These are phyloP conservation scores for Acronicta leporina DNA, from an alignment of 2,888 invertebrate genomes.

Conservation along the genomic window DNA sequence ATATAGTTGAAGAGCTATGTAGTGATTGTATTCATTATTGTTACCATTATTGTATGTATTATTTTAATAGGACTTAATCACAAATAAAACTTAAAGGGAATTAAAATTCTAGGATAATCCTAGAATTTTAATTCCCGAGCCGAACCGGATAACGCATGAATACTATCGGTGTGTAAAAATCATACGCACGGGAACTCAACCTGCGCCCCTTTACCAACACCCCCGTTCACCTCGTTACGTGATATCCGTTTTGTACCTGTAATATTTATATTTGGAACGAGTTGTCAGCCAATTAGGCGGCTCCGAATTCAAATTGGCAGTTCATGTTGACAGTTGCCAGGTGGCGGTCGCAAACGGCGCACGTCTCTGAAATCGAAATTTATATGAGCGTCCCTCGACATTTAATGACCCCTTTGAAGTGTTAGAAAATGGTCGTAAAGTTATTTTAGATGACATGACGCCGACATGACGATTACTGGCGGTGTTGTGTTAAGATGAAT, in stretches of 20 bases:
- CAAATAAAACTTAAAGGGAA: conserved; percentile 29
- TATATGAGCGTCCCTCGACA: conserved; percentile 73
- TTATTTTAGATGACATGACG: conserved; percentile 77
- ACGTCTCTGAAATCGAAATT: conserved; percentile 72
- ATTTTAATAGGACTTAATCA: background rate
- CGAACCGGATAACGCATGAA: conserved; percentile 36
- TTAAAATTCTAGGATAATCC: too few relatives aligned
- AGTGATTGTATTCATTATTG: too few relatives aligned
- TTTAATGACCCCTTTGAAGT: conserved; percentile 86
- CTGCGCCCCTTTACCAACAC: conserved; percentile 48
- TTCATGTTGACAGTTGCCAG: conserved; percentile 82
- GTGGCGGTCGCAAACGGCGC: conserved; percentile 69
- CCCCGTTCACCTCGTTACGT: conserved; percentile 62
- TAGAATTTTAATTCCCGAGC: too few relatives aligned
- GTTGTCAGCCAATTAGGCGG: conserved; percentile 80
- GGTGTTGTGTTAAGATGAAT: conserved; percentile 64
- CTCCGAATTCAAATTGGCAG: conserved; percentile 80
- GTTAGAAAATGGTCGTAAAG: conserved; percentile 80
- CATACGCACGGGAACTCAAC: conserved; percentile 43
- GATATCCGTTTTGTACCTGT: conserved; percentile 68
- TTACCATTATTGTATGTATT: too few relatives aligned
- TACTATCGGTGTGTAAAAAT: conserved; percentile 53
- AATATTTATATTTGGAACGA: conserved; percentile 79
- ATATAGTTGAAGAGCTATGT: too few relatives aligned
- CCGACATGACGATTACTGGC: conserved; percentile 64